A percentile compares a stretch with the other conserved stretches of the same genome.
Conservation (phyloP, 2,113 vertebrate species). For the Sclerurus mexicanus region DNA sequence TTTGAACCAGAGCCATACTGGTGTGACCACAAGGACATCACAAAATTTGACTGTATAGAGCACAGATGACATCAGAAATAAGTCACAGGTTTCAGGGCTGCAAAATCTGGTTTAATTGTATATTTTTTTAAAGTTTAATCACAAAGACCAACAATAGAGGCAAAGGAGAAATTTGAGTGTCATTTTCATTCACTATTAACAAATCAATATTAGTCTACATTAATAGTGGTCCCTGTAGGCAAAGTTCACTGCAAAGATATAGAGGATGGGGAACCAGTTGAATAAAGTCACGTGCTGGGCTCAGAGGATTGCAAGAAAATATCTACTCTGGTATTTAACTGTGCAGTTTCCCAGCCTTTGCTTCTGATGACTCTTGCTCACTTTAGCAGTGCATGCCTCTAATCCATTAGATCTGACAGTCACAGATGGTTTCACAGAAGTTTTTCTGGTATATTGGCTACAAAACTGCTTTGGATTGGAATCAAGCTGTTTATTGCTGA, state of each 20-base stretch:
- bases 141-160: not conserved
- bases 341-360: not conserved
- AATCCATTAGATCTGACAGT: slow-evolving; percentile 39
- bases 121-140: not conserved
- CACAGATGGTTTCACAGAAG: slow-evolving; percentile 58
- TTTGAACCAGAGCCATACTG: not conserved
- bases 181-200: not conserved
- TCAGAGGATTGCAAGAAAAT: not conserved
- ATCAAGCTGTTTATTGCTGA: slow-evolving; percentile 49
- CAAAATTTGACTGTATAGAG: not conserved
- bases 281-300: not conserved
- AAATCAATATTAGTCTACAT: not conserved
- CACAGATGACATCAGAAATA: not conserved
- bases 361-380: not conserved
- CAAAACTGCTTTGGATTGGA: slow-evolving; percentile 50
- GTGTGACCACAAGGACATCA: not conserved
- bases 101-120: not conserved
- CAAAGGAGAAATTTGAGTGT: not conserved
- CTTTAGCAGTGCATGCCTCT: not conserved
- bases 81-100: not conserved
- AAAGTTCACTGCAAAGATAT: not conserved
- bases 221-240: not conserved
- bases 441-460: slow-evolving; percentile 41
- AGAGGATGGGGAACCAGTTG: not conserved
- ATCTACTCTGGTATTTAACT: not conserved